These are phyloP conservation scores for Cataglyphis altisquamis DNA, from an alignment of 2,888 invertebrate genomes.

Conservation along the genomic window DNA sequence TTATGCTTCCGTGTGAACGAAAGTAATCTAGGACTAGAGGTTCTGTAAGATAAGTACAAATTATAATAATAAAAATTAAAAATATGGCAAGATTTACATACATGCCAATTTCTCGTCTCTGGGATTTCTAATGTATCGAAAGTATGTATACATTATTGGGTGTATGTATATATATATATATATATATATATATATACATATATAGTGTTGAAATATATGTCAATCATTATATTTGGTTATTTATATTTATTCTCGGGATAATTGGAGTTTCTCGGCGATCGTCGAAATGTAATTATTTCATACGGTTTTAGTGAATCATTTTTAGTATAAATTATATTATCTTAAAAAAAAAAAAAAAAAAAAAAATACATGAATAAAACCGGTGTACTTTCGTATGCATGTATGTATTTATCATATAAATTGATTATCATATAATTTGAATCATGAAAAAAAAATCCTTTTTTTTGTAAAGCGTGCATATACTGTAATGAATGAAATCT, in stretches of 20 bases:
- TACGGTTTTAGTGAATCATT: background rate
- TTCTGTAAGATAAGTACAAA: constrained; percentile 70
- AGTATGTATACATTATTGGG: background rate
- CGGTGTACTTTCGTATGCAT: background rate
- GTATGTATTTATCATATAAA: background rate
- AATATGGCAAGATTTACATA: constrained; percentile 76
- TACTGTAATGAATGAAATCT: background rate
- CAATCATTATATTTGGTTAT: background rate
- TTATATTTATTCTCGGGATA: background rate
- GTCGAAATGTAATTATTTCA: background rate
- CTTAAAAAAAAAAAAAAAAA: background rate
- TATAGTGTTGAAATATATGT: background rate
- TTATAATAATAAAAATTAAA: constrained; percentile 46
- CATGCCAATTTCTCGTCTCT: constrained; percentile 54
- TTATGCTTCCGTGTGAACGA: constrained; percentile 69
- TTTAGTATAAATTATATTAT: constrained; percentile 4
- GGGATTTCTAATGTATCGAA: constrained; percentile 11
- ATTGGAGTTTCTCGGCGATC: background rate
- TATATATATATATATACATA: background rate
- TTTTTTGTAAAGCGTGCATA: background rate
- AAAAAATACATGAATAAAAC: background rate
- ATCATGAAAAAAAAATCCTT: background rate
- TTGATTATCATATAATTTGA: background rate
- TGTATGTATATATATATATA: too few species aligned
- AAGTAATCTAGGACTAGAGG: constrained; percentile 80